phyloP scores from a whole-genome alignment of 2,888 invertebrate species.

The Lamproptera curius region DNA sequence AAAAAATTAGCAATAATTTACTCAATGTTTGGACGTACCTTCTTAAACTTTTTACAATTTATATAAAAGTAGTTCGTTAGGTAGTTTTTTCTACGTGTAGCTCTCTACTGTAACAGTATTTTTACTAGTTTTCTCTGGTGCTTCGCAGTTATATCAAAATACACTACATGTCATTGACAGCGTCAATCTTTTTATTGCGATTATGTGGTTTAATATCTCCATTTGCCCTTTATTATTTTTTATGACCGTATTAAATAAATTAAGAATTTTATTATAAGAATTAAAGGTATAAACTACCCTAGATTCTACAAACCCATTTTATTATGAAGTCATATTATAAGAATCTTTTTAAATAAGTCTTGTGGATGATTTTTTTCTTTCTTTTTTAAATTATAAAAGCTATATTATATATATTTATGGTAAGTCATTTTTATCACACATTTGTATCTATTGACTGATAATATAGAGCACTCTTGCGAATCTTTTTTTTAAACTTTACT shows the following conservation, averaged over 20 bases:
- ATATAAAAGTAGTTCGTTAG: slow-evolving; percentile 16
- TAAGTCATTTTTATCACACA: slow-evolving; percentile 1
- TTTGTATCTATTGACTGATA: slow-evolving; percentile 12
- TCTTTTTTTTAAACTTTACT: not conserved
- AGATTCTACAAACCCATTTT: slow-evolving; percentile 9
- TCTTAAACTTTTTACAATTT: slow-evolving; percentile 16
- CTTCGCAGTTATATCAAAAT: slow-evolving; percentile 8
- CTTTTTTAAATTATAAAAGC: slow-evolving; percentile 17
- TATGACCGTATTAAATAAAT: no score
- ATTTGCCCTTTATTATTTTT: no score
- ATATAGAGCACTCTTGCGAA: not conserved
- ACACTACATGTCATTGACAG: no score
- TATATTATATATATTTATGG: slow-evolving; percentile 6
- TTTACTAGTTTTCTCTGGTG: slow-evolving; percentile 6
- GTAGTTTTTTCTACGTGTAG: slow-evolving; percentile 29
- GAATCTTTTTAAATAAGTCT: slow-evolving; percentile 12
- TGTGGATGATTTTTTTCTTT: slow-evolving; percentile 2
- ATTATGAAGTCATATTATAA: slow-evolving; percentile 16
- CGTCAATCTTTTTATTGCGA: no score
- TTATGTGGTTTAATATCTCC: no score
- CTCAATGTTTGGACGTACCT: slow-evolving; percentile 8
- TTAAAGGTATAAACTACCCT: no score
- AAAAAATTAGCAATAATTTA: slow-evolving; percentile 1
- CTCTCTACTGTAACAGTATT: slow-evolving; percentile 17
- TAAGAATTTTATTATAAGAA: no score